Percentiles rank a stretch among this genome's conserved stretches.
phyloP scores from a whole-genome alignment of 2,888 invertebrate species.

The Erebia epiphron region DNA sequence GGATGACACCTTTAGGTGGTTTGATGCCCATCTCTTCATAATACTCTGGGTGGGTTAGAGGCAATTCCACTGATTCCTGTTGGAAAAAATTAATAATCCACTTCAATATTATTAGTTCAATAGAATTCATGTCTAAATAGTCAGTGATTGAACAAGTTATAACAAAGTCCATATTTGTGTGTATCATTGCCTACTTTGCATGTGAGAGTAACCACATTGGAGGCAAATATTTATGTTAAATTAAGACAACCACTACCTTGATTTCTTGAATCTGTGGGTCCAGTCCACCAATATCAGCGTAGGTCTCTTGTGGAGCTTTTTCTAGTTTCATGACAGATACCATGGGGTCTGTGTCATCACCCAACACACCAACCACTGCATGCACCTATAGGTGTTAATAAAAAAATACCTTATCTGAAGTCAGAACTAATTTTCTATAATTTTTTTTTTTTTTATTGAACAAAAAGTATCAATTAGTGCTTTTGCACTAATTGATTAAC shows the following conservation, averaged over 20 bases:
- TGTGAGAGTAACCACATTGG: too few species aligned
- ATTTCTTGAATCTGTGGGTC: slow-evolving; percentile 95
- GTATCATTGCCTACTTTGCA: too few species aligned
- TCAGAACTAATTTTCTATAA: too few species aligned
- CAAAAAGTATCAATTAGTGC: too few species aligned
- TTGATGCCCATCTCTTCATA: slow-evolving; percentile 99
- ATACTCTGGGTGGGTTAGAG: slow-evolving; percentile 99
- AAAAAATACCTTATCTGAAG: too few species aligned
- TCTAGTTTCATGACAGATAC: slow-evolving; percentile 99
- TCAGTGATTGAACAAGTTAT: background rate
- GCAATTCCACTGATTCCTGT: slow-evolving; percentile 97
- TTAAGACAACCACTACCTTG: slow-evolving; percentile 54
- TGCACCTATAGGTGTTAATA: slow-evolving; percentile 86
- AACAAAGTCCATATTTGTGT: background rate
- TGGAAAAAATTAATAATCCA: background rate
- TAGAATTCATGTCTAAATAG: too few species aligned
- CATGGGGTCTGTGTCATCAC: slow-evolving; percentile 99
- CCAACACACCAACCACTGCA: slow-evolving; percentile 99
- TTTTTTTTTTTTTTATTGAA: too few species aligned
- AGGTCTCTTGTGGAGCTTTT: slow-evolving; percentile 99
- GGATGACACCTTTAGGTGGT: slow-evolving; percentile 99
- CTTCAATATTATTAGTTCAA: too few species aligned
- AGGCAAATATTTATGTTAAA: too few species aligned
- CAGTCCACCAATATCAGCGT: slow-evolving; percentile 98
- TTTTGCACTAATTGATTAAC: too few species aligned